Evolutionary conservation across 2,888 invertebrate genomes (phyloP), one percentile per base, ranked within the genome.

Genomic region (Cynaeus angustus): DNA sequence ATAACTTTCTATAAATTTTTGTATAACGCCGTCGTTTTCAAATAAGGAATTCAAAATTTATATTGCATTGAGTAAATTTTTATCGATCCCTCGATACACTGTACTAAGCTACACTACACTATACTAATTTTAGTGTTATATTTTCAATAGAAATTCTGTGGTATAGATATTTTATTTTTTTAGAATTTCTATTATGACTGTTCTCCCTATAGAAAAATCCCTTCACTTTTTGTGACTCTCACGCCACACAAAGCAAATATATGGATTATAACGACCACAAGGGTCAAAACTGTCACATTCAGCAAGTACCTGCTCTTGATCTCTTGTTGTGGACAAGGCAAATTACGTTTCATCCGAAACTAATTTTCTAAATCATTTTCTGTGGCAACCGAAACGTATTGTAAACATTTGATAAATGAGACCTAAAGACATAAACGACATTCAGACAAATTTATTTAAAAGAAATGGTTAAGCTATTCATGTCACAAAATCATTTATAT

Each of bases 251-350:
- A 48, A 48, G 48, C 48, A 48, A 28, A 30, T 14, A 30, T 12
- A 33, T 33, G 33, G 33, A 33, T 33, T 33, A 33, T 46, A 59
- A 46, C 13, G 14, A 66, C 52, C 65, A 69, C 66, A 69, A 69
- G 28, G 53, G 69, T 50, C 59, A 14, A 28, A 66, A 66, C 50
- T 69, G 69, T 69, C 66, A 70, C 56, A 52, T 59, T 52, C 70
- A 70, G 66, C 30, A 43, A 12, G 37, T 41, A 67, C 59, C 66
- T 50, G 67, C n/a, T 46, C 26, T 26, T 21, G 50, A 50, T 61
- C 28, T 61, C 38, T 8, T 37, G 30, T 26, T 38, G 48, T 59
- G 13, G 26, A 45, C 13, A 28, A 41, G 30, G 13, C 30, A 46
- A 46, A 59, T 28, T 14, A 28, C 59, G 28, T 30, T 46, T 46